Conservation (phyloP, 2,797 vertebrate genomes). For the Micromesistius poutassou region DNA sequence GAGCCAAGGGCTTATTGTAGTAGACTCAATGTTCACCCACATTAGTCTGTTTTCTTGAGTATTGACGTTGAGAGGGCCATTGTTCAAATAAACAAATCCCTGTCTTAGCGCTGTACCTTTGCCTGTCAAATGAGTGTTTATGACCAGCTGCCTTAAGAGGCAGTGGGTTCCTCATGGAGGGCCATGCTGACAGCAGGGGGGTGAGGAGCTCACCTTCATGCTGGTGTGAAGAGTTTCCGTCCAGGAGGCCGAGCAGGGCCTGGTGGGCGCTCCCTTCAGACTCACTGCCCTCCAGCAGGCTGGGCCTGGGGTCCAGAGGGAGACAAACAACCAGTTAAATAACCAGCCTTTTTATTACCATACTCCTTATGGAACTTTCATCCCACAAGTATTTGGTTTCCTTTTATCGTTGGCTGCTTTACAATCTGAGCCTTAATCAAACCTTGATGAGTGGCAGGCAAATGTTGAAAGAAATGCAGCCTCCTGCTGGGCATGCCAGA, state of each 20-base stretch:
- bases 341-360: neutral
- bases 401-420: no score
- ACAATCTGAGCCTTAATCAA: no score
- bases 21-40: neutral
- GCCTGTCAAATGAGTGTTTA: neutral
- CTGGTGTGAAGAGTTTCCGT: slow-evolving; percentile 66
- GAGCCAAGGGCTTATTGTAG: neutral
- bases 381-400: no score
- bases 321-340: neutral
- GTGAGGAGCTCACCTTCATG: slow-evolving; percentile 76
- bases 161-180: neutral
- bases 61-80: neutral
- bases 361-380: no score
- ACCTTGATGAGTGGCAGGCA: no score
- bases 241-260: slow-evolving; percentile 63
- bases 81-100: neutral
- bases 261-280: slow-evolving; percentile 71
- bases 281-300: slow-evolving; percentile 68
- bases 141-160: neutral
- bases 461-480: no score
- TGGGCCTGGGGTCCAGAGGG: slow-evolving; percentile 49
- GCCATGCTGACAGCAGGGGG: neutral
- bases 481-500: no score
- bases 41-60: neutral
- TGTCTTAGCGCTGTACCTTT: neutral